Percentiles rank a stretch among this genome's conserved stretches.
Evolutionary conservation across 2,888 invertebrate genomes (phyloP).

Genomic region (Pheosia tremula): DNA sequence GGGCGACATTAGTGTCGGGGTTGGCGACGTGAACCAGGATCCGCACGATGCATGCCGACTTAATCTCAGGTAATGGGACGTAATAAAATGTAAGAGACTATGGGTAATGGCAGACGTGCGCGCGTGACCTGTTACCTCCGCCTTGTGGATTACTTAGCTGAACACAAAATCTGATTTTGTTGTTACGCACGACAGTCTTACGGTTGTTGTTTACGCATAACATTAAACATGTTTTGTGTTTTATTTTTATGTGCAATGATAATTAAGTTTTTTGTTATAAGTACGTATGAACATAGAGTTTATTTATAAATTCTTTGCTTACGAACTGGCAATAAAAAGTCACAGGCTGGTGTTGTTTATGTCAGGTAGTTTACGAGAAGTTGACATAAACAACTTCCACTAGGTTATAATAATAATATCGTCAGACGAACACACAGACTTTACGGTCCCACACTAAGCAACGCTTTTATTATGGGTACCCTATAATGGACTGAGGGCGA

Average conservation of each 20-base stretch:
- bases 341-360: too few relatives aligned
- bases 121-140: constrained; percentile 76
- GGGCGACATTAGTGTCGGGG: constrained; percentile 56
- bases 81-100: constrained; percentile 81
- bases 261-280: constrained; percentile 7
- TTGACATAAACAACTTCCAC: too few relatives aligned
- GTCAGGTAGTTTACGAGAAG: too few relatives aligned
- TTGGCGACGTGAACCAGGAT: constrained; percentile 67
- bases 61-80: constrained; percentile 78
- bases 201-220: constrained; percentile 19
- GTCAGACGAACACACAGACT: too few relatives aligned
- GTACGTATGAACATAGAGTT: too few relatives aligned
- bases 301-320: too few relatives aligned
- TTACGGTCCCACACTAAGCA: too few relatives aligned
- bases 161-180: constrained; percentile 62
- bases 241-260: background rate
- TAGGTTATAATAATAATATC: too few relatives aligned
- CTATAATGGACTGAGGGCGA: too few relatives aligned
- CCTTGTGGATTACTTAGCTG: constrained; percentile 59
- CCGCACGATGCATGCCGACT: constrained; percentile 70
- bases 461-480: too few relatives aligned
- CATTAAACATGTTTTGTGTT: constrained; percentile 2
- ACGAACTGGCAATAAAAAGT: too few relatives aligned
- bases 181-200: constrained; percentile 31
- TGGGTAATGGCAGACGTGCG: constrained; percentile 78